A percentile compares a stretch with the other conserved stretches of the same genome.
These are phyloP conservation scores for Ceyx melanurus DNA, from an alignment of 2,113 vertebrate genomes.

Conservation along the genomic window DNA sequence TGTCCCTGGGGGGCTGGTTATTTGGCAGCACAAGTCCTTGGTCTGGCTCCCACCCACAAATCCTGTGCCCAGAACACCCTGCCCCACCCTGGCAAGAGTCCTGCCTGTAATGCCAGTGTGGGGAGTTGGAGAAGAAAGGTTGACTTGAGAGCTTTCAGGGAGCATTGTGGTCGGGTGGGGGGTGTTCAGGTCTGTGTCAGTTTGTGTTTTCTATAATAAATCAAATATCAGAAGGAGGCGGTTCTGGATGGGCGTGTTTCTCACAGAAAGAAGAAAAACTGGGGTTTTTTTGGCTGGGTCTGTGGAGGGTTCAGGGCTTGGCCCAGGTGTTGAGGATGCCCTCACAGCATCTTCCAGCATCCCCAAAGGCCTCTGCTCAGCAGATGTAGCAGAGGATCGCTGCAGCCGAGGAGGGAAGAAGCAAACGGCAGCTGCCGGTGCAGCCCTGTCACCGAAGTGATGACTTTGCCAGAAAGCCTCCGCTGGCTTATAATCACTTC, in stretches of 20 bases:
- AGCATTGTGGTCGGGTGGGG: not conserved
- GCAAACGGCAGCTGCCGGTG: not conserved
- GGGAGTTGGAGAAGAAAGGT: no score
- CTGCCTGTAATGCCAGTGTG: not conserved
- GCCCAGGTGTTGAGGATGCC: accelerated
- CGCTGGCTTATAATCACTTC: not conserved
- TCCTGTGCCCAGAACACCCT: not conserved
- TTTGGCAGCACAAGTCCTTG: not conserved
- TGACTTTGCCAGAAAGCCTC: not conserved
- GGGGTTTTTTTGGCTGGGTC: not conserved
- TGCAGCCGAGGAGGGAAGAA: not conserved
- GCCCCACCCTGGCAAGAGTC: not conserved
- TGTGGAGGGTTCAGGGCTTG: not conserved
- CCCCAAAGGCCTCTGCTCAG: not conserved
- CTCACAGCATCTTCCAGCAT: accelerated
- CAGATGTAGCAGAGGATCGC: not conserved
- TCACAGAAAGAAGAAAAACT: not conserved
- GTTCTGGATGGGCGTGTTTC: not conserved
- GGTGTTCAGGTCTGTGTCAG: not conserved
- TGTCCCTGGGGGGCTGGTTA: not conserved
- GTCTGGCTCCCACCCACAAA: accelerated
- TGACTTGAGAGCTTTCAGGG: not conserved
- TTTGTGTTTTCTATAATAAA: not conserved
- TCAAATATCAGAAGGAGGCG: not conserved
- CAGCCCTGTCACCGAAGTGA: not conserved